Base-by-base conservation (phyloP, 2,888 invertebrate species). In the Pseudoips prasinana region DNA sequence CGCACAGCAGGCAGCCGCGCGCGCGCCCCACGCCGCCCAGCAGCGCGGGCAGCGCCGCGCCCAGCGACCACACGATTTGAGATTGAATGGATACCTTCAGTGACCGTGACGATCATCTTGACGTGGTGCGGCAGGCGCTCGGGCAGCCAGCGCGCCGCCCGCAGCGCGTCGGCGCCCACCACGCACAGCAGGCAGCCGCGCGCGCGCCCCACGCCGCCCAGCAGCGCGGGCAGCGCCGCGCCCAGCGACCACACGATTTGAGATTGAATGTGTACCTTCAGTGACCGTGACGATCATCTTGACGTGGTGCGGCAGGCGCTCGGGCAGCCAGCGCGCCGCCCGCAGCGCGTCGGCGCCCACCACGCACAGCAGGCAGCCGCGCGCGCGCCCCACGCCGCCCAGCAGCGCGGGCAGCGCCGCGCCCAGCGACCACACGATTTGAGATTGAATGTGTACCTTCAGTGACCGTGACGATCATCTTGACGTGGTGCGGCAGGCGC, bases 111-210 rank as follows among this genome's bases (percentile, higher is more conserved):
- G 38, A 96, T 92, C 59, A 96, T 81, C 80, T 95, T 95, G 29
- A 94, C 92, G 65, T 94, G 92, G 33, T 91, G 90, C 2, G 95
- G 95, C 46, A 96, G 82, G 28, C 91, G 90, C 31, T 90, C 86
- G 3, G 96, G 95, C 50, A 96, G 85, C 96, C 96, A 96, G 43
- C 92, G 88, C 20, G 94, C 88, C 41, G 91, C 91, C 8, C 90
- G 85, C 39, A 92, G 86, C 31, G 92, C 92, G 63, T 91, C 81
- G 0, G 96, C 85, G 0, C 95, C 95, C 64, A 96, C 96, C 50
- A 96, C 90, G 29, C 95, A 89, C 45, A 96, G 88, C 30, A 95
- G 89, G 38, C 94, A 79, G 26, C 92, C 90, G 48, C 92, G 88
- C 63, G 90, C 73, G 23, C 90, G 74, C 37, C 90, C 88, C 65